Evolutionary conservation across 2,113 vertebrate species (phyloP), one percentile per base, ranked within the genome.

Genomic region (Ellobius talpinus): DNA sequence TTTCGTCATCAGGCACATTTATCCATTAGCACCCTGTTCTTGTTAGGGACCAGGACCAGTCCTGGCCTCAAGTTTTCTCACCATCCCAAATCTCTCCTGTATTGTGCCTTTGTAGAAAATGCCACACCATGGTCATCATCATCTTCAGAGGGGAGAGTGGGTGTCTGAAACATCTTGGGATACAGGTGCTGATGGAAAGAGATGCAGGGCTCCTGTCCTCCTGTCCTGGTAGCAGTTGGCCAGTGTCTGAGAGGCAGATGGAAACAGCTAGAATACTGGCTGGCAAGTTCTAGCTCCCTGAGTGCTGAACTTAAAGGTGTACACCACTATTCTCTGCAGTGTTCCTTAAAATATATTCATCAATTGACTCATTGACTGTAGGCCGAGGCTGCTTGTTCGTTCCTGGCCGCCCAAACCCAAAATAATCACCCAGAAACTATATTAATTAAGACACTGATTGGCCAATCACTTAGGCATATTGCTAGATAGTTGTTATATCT

Each of bases 1-100:
- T 90, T 63, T 84, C n/a, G 85, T 74, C 79, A 61, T 36, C 81
- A 70, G 26, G 87, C 91, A 47, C 47, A 45, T 87, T 78, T 77
- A 55, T 66, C 77, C 68, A 55, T 47, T 47, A 81, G 76, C 3
- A 4, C 29, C 16, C 79, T n/a, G 21, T 42, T 85, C 7, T 84
- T 58, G 36, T 65, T 58, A 76, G 74, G 58, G 76, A 63, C 1
- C 4, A 85, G 79, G 29, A 3, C 9, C 58, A 76, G 87, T 81
- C 23, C 81, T 58, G n/a, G 65, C 47, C 65, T 95, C 31, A 17
- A 76, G 31, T 11, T 88, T 92, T 95, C n/a, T 81, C 81, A 52
- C 65, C 58, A 50, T 21, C 33, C 93, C 17, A 2, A 61, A 82
- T 66, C 81, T 55, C 73, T 89, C 84, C 39, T 58, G 50, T 19